A percentile compares a stretch with the other conserved stretches of the same genome.
These are phyloP conservation scores for Nomada hirtipes DNA, from an alignment of 2,888 invertebrate genomes.

Conservation along the genomic window DNA sequence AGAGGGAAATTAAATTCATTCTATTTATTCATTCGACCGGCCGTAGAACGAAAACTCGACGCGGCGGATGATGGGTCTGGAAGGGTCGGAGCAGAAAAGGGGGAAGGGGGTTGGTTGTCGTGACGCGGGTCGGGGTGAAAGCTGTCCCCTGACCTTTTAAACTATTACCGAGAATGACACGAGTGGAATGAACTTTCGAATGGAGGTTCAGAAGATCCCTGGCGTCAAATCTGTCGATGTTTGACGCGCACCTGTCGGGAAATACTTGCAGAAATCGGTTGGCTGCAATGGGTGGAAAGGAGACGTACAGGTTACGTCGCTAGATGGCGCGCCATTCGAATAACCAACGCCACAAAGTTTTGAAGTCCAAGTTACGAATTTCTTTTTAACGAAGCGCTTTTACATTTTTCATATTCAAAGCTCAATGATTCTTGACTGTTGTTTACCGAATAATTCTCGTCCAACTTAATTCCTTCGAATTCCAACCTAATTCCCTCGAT, in stretches of 20 bases:
- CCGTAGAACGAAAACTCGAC: conserved; percentile 48
- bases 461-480: no score
- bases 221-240: conserved; percentile 16
- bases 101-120: conserved; percentile 45
- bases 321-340: no score
- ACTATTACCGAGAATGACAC: conserved; percentile 66
- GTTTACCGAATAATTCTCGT: no score
- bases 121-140: conserved; percentile 39
- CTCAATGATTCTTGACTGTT: no score
- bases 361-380: no score
- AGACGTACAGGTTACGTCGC: no score
- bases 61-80: conserved; percentile 28
- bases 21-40: conserved; percentile 64
- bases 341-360: no score
- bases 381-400: no score
- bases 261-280: neutral
- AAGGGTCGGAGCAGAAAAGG: conserved; percentile 12
- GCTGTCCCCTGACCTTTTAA: conserved; percentile 59
- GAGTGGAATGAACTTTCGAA: conserved; percentile 60
- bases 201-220: neutral
- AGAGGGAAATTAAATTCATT: conserved; percentile 73
- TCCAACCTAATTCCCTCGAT: no score
- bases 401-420: no score
- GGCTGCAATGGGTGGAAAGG: no score
- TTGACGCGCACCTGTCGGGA: conserved; percentile 1